Percentiles rank a stretch among this genome's conserved stretches.
phyloP scores from a whole-genome alignment of 2,888 invertebrate genomes.

The Hypolimnas misippus region DNA sequence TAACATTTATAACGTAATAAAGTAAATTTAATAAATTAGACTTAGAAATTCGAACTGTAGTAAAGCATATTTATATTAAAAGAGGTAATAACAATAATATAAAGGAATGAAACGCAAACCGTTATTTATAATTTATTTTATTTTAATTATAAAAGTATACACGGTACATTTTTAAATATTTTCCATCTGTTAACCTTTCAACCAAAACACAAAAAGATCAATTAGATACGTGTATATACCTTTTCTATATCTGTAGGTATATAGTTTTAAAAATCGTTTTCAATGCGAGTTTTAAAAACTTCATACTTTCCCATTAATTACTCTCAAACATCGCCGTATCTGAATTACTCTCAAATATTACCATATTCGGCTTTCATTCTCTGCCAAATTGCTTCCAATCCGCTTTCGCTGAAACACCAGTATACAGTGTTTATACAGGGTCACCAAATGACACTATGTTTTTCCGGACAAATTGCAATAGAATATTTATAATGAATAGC shows the following conservation, averaged over 20 bases:
- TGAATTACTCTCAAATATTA: conserved; percentile 30
- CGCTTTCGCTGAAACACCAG: conserved; percentile 22
- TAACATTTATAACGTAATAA: background rate
- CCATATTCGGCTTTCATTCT: conserved; percentile 28
- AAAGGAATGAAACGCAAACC: no score
- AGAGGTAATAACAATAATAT: no score
- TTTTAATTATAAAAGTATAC: no score
- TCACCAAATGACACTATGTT: background rate
- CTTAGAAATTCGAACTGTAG: no score
- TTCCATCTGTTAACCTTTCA: no score
- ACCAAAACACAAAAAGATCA: background rate
- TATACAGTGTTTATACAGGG: background rate
- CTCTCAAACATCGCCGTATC: conserved; percentile 26
- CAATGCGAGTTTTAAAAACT: conserved; percentile 18
- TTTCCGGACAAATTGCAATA: background rate
- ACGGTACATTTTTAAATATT: no score
- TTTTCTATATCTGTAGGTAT: background rate
- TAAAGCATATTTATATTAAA: no score
- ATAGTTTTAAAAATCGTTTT: background rate
- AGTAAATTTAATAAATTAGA: no score
- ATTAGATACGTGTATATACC: background rate
- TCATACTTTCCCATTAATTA: conserved; percentile 15
- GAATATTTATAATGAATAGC: no score
- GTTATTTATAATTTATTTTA: no score
- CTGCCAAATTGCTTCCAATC: conserved; percentile 30